Evolutionary conservation across 2,888 invertebrate genomes (phyloP), one percentile per base, ranked within the genome.

Genomic region (Drosophila seclusa): DNA sequence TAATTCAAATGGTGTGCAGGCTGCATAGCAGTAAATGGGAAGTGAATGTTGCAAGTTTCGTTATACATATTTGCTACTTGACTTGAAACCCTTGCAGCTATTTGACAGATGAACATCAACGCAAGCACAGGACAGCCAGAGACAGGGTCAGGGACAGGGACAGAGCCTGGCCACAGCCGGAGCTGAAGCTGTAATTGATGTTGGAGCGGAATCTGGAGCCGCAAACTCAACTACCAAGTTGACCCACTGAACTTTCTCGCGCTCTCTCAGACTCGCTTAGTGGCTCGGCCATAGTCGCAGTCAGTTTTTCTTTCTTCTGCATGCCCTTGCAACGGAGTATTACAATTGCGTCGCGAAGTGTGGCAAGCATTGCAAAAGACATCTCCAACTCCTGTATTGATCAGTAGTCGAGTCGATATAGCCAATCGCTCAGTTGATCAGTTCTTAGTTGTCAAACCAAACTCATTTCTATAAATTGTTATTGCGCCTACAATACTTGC

Each of bases 191-290:
- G 36, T 31, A 50, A 45, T 45, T 45, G 24, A 16, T 45, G 53
- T 40, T 27, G 29, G 34, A 59, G 50, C 32, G 16, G n/a, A 24
- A 34, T 52, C 36, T 42, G 34, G 18, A 61, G 53, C 52, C 60
- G 42, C 31, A 69, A 54, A 4, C 57, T n/a, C 8, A 52, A 45
- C 62, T 40, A 58, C 45, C 62, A 59, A 42, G 38, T 75, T 78
- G 78, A 78, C 78, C 78, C 78, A 78, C 67, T 78, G 78, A 78
- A 78, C 78, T 78, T 71, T 78, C 75, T 68, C 78, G 75, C 70
- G 75, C 77, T 78, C 77, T 68, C 66, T 36, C 45, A 40, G 68
- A 54, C 42, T 54, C 72, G 54, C 36, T 50, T 29, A 45, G 21
- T 42, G 11, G 42, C 42, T 42, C 42, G 45, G 45, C 7, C 45